Evolutionary conservation across 2,888 invertebrate species (phyloP).

Genomic region (Hartigia nigra): DNA sequence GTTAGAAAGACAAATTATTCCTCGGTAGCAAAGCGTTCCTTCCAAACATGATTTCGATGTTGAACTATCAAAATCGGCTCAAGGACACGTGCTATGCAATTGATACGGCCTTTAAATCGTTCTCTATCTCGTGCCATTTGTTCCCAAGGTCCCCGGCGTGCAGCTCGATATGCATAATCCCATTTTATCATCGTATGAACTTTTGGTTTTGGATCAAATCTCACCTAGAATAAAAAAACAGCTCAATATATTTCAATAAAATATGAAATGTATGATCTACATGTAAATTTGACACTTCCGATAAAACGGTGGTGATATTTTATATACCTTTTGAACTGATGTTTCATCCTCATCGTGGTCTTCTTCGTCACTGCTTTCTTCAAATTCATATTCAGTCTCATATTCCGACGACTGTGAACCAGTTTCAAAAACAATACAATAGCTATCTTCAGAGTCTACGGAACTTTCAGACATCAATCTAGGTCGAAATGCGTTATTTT

Average conservation of each 20-base stretch:
- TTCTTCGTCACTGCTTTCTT: slow-evolving; percentile 22
- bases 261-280: neutral
- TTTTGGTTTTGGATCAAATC: slow-evolving; percentile 64
- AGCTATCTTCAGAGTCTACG: slow-evolving; percentile 57
- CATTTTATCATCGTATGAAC: slow-evolving; percentile 69
- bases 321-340: slow-evolving; percentile 12
- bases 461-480: slow-evolving; percentile 51
- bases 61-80: slow-evolving; percentile 62
- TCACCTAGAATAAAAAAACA: slow-evolving; percentile 64
- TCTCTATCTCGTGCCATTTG: slow-evolving; percentile 68
- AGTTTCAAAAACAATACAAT: slow-evolving; percentile 51
- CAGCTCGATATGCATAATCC: slow-evolving; percentile 69
- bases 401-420: slow-evolving; percentile 38
- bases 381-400: slow-evolving; percentile 21
- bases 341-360: slow-evolving; percentile 21
- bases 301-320: neutral
- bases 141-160: slow-evolving; percentile 72
- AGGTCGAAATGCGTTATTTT: slow-evolving; percentile 24
- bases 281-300: neutral
- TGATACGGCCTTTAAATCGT: slow-evolving; percentile 67
- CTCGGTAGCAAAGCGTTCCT: slow-evolving; percentile 59
- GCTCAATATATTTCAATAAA: neutral
- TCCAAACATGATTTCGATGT: slow-evolving; percentile 66
- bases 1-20: slow-evolving; percentile 19
- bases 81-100: slow-evolving; percentile 57